A percentile compares a stretch with the other conserved stretches of the same genome.
Evolutionary conservation across 2,888 invertebrate species (phyloP).

Genomic region (Eilema sororculum): DNA sequence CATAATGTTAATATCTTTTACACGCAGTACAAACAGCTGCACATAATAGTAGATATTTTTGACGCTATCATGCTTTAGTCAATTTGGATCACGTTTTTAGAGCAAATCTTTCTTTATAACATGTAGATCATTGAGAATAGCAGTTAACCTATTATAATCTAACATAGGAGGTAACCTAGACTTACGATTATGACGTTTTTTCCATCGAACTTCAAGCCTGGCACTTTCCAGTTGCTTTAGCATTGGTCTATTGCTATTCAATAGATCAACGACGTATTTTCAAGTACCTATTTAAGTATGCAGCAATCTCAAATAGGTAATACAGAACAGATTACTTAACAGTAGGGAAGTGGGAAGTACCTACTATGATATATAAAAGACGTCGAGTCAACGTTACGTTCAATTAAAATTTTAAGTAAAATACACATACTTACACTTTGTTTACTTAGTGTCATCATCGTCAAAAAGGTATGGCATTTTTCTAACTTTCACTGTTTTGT

Average conservation of each 20-base stretch:
- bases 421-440: constrained; percentile 46
- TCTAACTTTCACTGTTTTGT: constrained; percentile 59
- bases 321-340: not conserved
- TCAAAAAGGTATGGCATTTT: constrained; percentile 48
- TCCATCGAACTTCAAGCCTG: too few species aligned
- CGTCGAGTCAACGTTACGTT: not conserved
- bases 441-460: constrained; percentile 38
- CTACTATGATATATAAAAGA: not conserved
- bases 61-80: too few species aligned
- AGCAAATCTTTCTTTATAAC: too few species aligned
- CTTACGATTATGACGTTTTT: not conserved
- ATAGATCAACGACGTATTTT: not conserved
- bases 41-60: too few species aligned
- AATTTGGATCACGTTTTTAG: not conserved
- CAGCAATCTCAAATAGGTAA: not conserved
- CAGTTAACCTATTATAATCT: too few species aligned
- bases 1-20: not conserved
- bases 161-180: not conserved
- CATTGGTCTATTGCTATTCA: not conserved
- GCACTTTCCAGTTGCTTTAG: too few species aligned
- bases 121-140: not conserved
- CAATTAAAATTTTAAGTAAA: constrained; percentile 38
- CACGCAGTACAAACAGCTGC: not conserved
- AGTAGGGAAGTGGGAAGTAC: not conserved
- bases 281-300: not conserved